Evolutionary conservation across 2,113 vertebrate species (phyloP), one percentile per base, ranked within the genome.

Genomic region (Notechis scutatus): DNA sequence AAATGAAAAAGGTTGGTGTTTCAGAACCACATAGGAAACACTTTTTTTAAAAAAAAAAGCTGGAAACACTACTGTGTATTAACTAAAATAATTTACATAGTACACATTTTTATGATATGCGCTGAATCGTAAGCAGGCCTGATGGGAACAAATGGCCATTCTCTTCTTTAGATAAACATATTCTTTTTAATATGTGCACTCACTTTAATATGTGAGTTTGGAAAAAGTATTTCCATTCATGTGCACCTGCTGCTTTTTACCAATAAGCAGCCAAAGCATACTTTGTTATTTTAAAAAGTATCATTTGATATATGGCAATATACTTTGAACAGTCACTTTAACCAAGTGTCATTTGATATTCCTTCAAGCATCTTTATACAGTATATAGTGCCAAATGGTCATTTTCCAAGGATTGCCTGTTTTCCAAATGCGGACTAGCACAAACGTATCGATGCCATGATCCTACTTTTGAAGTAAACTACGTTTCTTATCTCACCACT

Each of bases 401-500:
- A 18, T 81, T 81, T 42, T 39, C 74, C 34, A 81, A 42, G 34
- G 42, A 81, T 81, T 42, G 7, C 18, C 20, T 42, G 34, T 57
- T 12, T 50, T 50, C 39, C 74, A 56, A 69, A 26, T 86, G 24
- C 34, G 90, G 15, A 2, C 42, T 14, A 52, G n/a, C 24, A 52
- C 69, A 39, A 24, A 54, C 6, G 8, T 57, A 34, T 26, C 15
- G 89, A 91, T 93, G 21, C 54, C 14, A 26, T 29, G 20, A 64
- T 54, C 61, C 56, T 93, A n/a, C 5, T 52, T n/a, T 47, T 93
- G 21, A 81, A 34, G 0, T 0, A 91, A 90, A 34, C 45, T 74
- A 94, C 15, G 4, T 93, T 95, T 94, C 92, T 91, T 92, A 94
- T 95, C 91, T 96, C 93, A 94, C 26, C 1, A 9, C 92, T 93